A percentile compares a stretch with the other conserved stretches of the same genome.
These are phyloP conservation scores for Iguana delicatissima DNA, from an alignment of 2,797 vertebrate genomes.

Conservation along the genomic window DNA sequence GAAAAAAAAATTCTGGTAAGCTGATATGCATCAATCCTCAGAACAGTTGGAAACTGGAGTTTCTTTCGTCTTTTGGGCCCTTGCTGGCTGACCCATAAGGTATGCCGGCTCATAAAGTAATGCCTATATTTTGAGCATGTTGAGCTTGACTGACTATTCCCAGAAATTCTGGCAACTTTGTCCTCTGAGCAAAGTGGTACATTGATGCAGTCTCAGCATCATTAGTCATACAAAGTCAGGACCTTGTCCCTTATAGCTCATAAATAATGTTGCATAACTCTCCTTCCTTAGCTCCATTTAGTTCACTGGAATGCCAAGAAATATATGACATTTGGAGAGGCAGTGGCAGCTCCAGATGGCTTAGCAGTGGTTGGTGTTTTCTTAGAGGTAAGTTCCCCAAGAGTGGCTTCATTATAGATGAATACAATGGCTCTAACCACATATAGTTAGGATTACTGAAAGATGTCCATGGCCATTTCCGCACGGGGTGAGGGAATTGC, in stretches of 20 bases:
- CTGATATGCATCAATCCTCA: background rate
- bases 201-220: background rate
- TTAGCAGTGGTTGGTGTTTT: constrained; percentile 95
- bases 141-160: background rate
- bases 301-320: constrained; percentile 97
- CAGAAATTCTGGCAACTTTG: constrained; percentile 14
- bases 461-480: too few relatives aligned
- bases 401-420: constrained; percentile 47
- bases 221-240: background rate
- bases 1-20: background rate
- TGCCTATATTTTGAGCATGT: background rate
- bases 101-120: background rate
- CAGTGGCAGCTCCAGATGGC: constrained; percentile 88
- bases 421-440: too few relatives aligned
- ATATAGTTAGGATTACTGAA: too few relatives aligned
- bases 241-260: background rate
- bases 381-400: constrained; percentile 86
- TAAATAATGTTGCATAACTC: constrained; percentile 43
- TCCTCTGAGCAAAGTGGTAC: constrained; percentile 14
- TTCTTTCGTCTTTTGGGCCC: background rate
- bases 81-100: background rate
- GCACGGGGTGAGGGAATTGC: too few relatives aligned
- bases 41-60: background rate
- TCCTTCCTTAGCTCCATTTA: constrained; percentile 89
- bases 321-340: constrained; percentile 90